A percentile compares a stretch with the other conserved stretches of the same genome.
Conservation (phyloP, 2,113 vertebrate genomes). For the Callopanchax toddi region DNA sequence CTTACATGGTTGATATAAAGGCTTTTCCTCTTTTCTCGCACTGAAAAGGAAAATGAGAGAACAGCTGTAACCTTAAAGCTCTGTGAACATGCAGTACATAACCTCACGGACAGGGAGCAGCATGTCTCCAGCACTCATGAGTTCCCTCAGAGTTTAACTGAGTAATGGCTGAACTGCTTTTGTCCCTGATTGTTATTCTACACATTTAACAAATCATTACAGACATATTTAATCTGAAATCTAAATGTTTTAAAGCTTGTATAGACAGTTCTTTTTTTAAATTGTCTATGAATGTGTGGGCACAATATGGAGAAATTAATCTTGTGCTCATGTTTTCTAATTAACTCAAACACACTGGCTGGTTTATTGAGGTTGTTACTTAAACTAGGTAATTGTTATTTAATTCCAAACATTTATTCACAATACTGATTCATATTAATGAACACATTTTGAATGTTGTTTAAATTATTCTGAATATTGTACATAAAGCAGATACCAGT, state of each 20-base stretch:
- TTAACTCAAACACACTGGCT: not conserved
- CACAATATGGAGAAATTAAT: too few relatives aligned
- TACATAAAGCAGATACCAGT: too few relatives aligned
- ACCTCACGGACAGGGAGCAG: constrained; percentile 64
- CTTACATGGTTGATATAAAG: constrained; percentile 84
- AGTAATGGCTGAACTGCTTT: not conserved
- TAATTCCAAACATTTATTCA: too few relatives aligned
- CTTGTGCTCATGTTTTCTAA: constrained; percentile 1
- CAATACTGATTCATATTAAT: too few relatives aligned
- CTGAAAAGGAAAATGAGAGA: constrained; percentile 61
- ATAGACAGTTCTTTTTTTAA: not conserved
- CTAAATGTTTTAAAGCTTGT: not conserved
- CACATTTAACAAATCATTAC: constrained; percentile 9
- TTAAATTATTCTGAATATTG: too few relatives aligned
- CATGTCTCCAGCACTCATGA: constrained; percentile 34
- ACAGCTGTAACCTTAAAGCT: not conserved
- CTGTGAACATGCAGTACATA: constrained; percentile 31
- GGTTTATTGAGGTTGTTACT: constrained; percentile 1
- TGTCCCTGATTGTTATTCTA: not conserved
- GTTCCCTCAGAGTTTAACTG: too few relatives aligned
- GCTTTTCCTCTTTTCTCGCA: constrained; percentile 83
- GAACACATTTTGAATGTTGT: too few relatives aligned
- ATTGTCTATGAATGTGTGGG: too few relatives aligned
- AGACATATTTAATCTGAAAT: not conserved
- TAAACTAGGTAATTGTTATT: too few relatives aligned